These are phyloP conservation scores for Pteronotus mesoamericanus DNA, from an alignment of 2,797 vertebrate genomes.

Conservation along the genomic window DNA sequence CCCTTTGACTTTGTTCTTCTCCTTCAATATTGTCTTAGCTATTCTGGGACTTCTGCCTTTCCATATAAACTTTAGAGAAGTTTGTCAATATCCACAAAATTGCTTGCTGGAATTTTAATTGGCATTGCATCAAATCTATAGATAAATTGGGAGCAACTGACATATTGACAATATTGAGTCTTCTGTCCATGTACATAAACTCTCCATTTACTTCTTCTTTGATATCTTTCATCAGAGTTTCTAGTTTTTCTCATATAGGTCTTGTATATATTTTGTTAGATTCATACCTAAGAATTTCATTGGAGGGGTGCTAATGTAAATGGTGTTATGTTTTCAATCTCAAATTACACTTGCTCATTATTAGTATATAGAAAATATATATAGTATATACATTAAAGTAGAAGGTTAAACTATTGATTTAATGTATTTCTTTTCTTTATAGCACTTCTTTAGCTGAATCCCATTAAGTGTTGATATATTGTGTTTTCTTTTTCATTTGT, in stretches of 20 bases:
- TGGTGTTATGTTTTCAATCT: neutral
- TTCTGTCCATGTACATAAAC: neutral
- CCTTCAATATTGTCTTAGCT: neutral
- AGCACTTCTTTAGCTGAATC: neutral
- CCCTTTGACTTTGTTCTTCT: neutral
- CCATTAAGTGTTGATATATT: neutral
- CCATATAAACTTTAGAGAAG: neutral
- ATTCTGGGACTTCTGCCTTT: neutral
- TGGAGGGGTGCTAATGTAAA: neutral
- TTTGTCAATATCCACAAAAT: neutral
- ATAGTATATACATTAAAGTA: neutral
- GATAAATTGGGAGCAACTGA: neutral
- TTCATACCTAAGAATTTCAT: neutral
- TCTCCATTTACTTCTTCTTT: neutral
- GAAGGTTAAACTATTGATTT: slow-evolving; percentile 11
- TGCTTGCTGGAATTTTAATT: neutral
- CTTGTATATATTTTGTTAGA: neutral
- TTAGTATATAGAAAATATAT: neutral
- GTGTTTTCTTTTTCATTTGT: neutral
- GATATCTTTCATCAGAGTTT: neutral
- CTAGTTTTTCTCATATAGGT: neutral
- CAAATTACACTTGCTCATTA: neutral
- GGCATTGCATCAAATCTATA: neutral
- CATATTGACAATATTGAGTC: neutral
- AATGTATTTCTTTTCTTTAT: neutral